A percentile compares a stretch with the other conserved stretches of the same genome.
Evolutionary conservation across 2,888 invertebrate species (phyloP).

Genomic region (Blastobasis adustella): DNA sequence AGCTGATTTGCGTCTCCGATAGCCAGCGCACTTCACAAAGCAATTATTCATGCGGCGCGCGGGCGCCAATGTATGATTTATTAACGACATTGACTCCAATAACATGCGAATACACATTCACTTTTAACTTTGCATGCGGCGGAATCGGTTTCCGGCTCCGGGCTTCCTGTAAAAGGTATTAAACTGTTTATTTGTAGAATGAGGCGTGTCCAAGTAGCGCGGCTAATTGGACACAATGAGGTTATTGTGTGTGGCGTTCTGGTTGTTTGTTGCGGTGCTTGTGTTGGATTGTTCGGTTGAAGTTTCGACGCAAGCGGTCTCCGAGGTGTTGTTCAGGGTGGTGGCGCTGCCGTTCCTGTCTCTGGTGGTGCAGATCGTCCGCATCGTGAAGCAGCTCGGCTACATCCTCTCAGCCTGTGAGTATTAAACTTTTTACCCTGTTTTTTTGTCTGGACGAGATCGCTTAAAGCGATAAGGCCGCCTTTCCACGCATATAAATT

Average conservation of each 20-base stretch:
- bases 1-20: too few relatives aligned
- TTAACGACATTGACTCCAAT: constrained; percentile 5
- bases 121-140: not conserved
- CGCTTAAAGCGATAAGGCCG: too few relatives aligned
- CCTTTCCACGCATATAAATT: too few relatives aligned
- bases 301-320: constrained; percentile 9
- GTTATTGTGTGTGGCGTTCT: not conserved
- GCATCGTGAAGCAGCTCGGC: constrained; percentile 9
- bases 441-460: too few relatives aligned
- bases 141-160: too few relatives aligned
- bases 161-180: too few relatives aligned
- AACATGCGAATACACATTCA: not conserved
- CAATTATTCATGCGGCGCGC: too few relatives aligned
- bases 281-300: constrained; percentile 7
- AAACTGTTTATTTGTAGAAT: too few relatives aligned
- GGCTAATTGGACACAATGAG: constrained; percentile 1
- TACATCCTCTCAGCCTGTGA: constrained; percentile 13
- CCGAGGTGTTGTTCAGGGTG: constrained; percentile 11
- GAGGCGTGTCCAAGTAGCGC: too few relatives aligned
- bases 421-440: not conserved
- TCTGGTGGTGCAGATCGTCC: constrained; percentile 7
- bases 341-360: constrained; percentile 12
- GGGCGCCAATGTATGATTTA: too few relatives aligned
- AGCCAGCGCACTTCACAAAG: too few relatives aligned
- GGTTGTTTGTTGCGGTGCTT: constrained; percentile 4